These are phyloP conservation scores for Heliconius charithonia DNA, from an alignment of 2,888 invertebrate genomes.

Conservation along the genomic window DNA sequence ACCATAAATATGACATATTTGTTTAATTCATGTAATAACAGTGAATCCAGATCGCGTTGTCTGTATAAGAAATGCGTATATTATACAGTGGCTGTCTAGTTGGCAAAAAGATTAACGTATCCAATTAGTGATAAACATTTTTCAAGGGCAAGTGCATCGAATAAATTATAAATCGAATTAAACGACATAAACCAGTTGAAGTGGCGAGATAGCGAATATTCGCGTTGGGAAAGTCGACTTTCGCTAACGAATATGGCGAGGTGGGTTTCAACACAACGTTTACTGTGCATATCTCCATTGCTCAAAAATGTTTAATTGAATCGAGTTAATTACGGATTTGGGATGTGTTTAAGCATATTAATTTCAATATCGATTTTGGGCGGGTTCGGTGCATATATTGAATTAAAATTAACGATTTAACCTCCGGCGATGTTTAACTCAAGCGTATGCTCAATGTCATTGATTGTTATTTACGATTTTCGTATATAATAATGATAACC, in stretches of 20 bases:
- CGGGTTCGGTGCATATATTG: constrained; percentile 29
- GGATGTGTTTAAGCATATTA: constrained; percentile 33
- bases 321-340: constrained; percentile 43
- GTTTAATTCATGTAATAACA: constrained; percentile 17
- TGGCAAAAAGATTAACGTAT: constrained; percentile 25
- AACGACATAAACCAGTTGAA: constrained; percentile 50
- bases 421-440: constrained; percentile 31
- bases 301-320: constrained; percentile 45
- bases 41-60: constrained; percentile 19
- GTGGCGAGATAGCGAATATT: constrained; percentile 67
- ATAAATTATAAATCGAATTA: constrained; percentile 30
- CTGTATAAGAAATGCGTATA: constrained; percentile 15
- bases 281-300: constrained; percentile 47
- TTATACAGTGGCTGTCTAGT: constrained; percentile 18
- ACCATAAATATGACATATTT: not conserved
- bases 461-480: constrained; percentile 30
- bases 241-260: constrained; percentile 72
- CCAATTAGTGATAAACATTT: constrained; percentile 23
- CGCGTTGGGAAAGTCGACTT: constrained; percentile 64
- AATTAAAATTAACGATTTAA: constrained; percentile 35
- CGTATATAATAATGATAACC: constrained; percentile 12
- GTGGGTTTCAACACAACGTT: constrained; percentile 63
- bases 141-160: constrained; percentile 42
- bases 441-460: constrained; percentile 24
- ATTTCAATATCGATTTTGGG: constrained; percentile 34